These are phyloP conservation scores for Lagorchestes hirsutus DNA, from an alignment of 2,797 vertebrate species.

Conservation along the genomic window DNA sequence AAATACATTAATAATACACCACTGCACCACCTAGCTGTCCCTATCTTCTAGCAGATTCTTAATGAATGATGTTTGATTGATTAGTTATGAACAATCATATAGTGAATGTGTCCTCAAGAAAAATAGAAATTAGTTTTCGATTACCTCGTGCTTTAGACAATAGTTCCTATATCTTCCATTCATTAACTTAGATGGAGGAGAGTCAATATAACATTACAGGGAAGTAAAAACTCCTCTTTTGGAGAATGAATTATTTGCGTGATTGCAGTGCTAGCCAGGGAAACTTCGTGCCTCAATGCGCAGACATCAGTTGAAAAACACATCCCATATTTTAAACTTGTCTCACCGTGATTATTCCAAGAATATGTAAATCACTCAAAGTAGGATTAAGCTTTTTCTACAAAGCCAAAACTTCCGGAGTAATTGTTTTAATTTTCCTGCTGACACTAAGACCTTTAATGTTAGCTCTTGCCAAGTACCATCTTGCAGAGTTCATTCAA, in stretches of 20 bases:
- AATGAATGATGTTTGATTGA: background rate
- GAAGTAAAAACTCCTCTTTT: background rate
- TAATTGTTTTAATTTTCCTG: background rate
- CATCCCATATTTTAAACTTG: background rate
- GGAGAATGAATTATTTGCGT: background rate
- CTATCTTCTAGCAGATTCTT: background rate
- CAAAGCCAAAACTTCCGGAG: background rate
- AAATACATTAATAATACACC: too few relatives aligned
- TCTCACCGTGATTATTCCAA: background rate
- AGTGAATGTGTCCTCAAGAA: background rate
- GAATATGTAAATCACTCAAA: background rate
- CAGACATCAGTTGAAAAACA: background rate
- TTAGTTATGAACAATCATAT: background rate
- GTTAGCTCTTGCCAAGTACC: background rate
- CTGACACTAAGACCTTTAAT: background rate
- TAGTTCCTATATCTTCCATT: background rate
- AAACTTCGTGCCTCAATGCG: background rate
- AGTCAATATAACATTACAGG: background rate
- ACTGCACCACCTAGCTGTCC: background rate
- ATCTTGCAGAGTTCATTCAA: background rate
- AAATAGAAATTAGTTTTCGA: background rate
- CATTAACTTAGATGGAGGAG: background rate
- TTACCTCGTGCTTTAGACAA: background rate
- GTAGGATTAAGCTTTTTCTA: background rate
- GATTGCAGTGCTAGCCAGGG: background rate